phyloP scores from a whole-genome alignment of 2,888 invertebrate genomes.

The Chromoteleia sp. region DNA sequence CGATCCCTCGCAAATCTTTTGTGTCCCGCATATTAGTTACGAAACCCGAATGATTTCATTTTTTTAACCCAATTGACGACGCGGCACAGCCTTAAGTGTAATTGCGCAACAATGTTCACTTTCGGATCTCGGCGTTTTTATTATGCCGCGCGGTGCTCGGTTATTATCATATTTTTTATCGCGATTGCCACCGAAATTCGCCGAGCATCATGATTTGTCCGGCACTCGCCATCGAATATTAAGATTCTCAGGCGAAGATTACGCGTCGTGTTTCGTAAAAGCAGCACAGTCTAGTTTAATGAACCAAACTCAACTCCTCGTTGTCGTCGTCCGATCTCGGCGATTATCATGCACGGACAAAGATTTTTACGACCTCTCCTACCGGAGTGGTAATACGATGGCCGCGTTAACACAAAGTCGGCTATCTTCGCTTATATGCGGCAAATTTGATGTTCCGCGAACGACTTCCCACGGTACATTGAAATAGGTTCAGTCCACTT shows the following conservation, averaged over 20 bases:
- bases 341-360: slow-evolving; percentile 81
- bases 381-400: slow-evolving; percentile 70
- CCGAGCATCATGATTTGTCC: slow-evolving; percentile 53
- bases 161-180: slow-evolving; percentile 38
- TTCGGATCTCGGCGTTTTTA: slow-evolving; percentile 44
- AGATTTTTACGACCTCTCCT: slow-evolving; percentile 79
- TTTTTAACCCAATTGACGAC: slow-evolving; percentile 56
- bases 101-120: slow-evolving; percentile 31
- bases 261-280: slow-evolving; percentile 48
- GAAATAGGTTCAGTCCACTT: slow-evolving; percentile 74
- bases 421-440: slow-evolving; percentile 71
- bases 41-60: slow-evolving; percentile 48
- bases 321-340: slow-evolving; percentile 79
- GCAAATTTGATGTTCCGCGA: slow-evolving; percentile 78
- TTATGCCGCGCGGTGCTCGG: slow-evolving; percentile 27
- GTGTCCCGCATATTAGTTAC: slow-evolving; percentile 43
- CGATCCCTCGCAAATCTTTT: slow-evolving; percentile 43
- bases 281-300: slow-evolving; percentile 60
- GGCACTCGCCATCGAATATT: slow-evolving; percentile 50
- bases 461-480: slow-evolving; percentile 81
- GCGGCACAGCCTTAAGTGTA: slow-evolving; percentile 27
- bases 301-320: slow-evolving; percentile 71
- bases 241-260: slow-evolving; percentile 47
- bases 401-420: slow-evolving; percentile 67
- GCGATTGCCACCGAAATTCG: slow-evolving; percentile 53